A percentile compares a stretch with the other conserved stretches of the same genome.
phyloP scores from a whole-genome alignment of 2,113 vertebrate species.

The Lepidothrix coronata region DNA sequence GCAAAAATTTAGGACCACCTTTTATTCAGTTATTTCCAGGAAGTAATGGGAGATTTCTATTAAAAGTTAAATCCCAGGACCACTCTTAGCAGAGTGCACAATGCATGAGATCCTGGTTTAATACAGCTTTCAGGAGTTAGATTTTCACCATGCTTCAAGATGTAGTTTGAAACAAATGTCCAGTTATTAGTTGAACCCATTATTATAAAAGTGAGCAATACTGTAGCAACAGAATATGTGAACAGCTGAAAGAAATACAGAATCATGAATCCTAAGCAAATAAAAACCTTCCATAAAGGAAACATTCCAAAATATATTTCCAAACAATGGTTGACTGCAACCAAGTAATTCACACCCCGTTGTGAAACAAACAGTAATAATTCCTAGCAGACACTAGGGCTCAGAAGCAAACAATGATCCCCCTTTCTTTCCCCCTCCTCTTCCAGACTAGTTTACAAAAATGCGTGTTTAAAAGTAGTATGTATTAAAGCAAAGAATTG shows the following conservation, averaged over 20 bases:
- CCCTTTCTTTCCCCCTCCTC: neutral
- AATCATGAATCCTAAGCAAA: slow-evolving; percentile 21
- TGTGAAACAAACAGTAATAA: slow-evolving; percentile 57
- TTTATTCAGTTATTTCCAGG: slow-evolving; percentile 50
- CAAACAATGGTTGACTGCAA: slow-evolving; percentile 62
- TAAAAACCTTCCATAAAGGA: slow-evolving; percentile 53
- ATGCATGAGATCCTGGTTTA: neutral
- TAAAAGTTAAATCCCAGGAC: slow-evolving; percentile 19
- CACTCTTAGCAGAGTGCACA: neutral
- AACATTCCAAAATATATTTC: slow-evolving; percentile 59
- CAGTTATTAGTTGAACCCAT: slow-evolving; percentile 12
- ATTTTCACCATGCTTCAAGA: slow-evolving; percentile 1
- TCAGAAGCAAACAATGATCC: slow-evolving; percentile 29
- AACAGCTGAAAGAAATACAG: slow-evolving; percentile 55
- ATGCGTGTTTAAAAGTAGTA: neutral
- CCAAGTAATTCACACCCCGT: slow-evolving; percentile 53
- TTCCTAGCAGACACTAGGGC: slow-evolving; percentile 34
- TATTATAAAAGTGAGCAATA: slow-evolving; percentile 11
- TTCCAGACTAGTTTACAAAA: neutral
- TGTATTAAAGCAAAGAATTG: neutral
- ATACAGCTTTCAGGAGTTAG: neutral
- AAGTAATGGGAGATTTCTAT: slow-evolving; percentile 33
- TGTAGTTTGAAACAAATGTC: neutral
- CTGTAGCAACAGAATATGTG: neutral
- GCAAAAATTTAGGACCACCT: slow-evolving; percentile 22